Evolutionary conservation across 2,888 invertebrate species (phyloP), one percentile per base, ranked within the genome.

Genomic region (Acleris holmiana): DNA sequence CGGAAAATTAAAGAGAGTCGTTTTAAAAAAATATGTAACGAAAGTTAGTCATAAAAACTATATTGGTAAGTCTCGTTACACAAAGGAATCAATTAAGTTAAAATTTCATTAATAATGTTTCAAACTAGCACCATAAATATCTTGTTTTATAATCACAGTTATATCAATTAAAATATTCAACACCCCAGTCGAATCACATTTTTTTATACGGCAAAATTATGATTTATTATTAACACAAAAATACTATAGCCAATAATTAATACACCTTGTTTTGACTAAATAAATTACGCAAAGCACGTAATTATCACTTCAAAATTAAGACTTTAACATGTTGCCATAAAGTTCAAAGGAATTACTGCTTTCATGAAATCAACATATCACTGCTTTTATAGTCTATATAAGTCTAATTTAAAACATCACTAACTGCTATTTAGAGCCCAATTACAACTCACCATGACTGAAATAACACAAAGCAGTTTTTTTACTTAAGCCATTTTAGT

Each of bases 281-380:
- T 46, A 57, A 40, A 51, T 51, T n/a, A 57, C 35, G 15, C 51
- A 40, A 51, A 47, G 47, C 46, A 8, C 46, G 18, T 63, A 58
- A 48, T 63, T 63, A 58, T 63, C 57, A 63, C 57, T 47, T 51
- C 23, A 63, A 50, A 53, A 58, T 63, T 23, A 63, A 53, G 63
- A 53, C 47, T 63, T 58, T 63, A 58, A 21, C 56, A 18, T 51
- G 15, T 46, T n/a, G 19, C 17, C 4, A 13, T 40, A 48, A 40
- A 44, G 44, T 46, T 56, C 55, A 50, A 21, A 21, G 18, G 51
- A 41, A 57, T 58, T 17, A 35, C 17, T 17, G 40, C 40, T 63
- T 63, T 57, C 47, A 58, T 63, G 40, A 47, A 51, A 40, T 51
- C 51, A 21, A 46, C 35, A 35, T 35, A 18, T 49, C 35, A 13